A percentile compares a stretch with the other conserved stretches of the same genome.
phyloP scores from a whole-genome alignment of 2,888 invertebrate species.

The Limenitis arthemis region DNA sequence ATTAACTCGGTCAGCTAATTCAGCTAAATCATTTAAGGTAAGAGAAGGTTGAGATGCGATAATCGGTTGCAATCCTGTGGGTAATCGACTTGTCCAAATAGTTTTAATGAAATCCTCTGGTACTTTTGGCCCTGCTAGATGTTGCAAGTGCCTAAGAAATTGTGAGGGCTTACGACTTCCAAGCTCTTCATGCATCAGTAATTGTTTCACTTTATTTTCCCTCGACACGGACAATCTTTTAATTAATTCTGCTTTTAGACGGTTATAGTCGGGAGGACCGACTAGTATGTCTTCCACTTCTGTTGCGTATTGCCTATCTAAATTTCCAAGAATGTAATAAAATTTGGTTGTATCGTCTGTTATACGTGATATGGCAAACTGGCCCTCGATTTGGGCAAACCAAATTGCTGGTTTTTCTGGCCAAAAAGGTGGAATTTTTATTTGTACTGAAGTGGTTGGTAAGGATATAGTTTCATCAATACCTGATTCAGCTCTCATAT shows the following conservation, averaged over 20 bases:
- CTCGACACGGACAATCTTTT: too few species aligned
- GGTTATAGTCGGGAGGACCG: not conserved
- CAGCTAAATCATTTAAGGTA: not conserved
- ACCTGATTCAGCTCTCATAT: too few species aligned
- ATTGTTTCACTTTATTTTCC: too few species aligned
- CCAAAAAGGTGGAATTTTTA: conserved; percentile 29
- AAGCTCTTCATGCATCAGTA: too few species aligned
- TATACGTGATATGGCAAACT: conserved; percentile 25
- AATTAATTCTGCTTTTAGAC: not conserved
- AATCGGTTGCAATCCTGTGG: not conserved
- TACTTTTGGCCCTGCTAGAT: not conserved
- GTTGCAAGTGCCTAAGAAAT: not conserved
- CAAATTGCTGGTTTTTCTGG: conserved; percentile 27
- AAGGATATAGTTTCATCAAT: too few species aligned
- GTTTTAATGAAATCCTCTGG: not conserved
- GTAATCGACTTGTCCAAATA: not conserved
- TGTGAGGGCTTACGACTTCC: not conserved
- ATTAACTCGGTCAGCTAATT: not conserved
- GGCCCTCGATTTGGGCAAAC: conserved; percentile 29
- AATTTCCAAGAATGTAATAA: not conserved
- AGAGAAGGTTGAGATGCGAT: not conserved
- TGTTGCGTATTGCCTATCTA: not conserved
- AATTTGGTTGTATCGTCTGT: not conserved
- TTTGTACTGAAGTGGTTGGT: too few species aligned
- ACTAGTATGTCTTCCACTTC: not conserved